A percentile compares a stretch with the other conserved stretches of the same genome.
Conservation (phyloP, 1,140 invertebrate genomes). For the Tetramorium alpestre region DNA sequence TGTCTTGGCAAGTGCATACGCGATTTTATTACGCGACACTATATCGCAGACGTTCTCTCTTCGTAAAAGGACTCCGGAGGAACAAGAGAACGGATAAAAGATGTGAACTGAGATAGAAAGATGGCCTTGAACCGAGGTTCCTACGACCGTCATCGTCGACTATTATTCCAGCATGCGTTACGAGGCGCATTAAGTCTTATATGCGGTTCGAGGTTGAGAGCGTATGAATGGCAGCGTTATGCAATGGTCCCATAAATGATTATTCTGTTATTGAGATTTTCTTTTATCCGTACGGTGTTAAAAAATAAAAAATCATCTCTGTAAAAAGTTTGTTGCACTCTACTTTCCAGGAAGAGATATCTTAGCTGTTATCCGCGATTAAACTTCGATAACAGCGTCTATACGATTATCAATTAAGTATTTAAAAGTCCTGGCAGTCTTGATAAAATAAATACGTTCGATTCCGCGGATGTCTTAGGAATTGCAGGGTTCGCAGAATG, state of each 20-base stretch:
- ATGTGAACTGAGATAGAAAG: slow-evolving; percentile 49
- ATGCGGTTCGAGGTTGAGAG: not conserved
- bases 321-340: not conserved
- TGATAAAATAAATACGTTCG: not conserved
- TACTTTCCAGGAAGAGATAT: slow-evolving; percentile 10
- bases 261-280: not conserved
- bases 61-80: not conserved
- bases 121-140: slow-evolving; percentile 75
- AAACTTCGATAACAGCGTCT: not conserved
- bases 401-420: not conserved
- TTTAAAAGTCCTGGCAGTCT: not conserved
- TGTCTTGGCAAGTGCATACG: not conserved
- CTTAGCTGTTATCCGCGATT: not conserved
- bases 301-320: not conserved
- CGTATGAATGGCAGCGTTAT: not conserved
- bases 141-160: slow-evolving; percentile 70
- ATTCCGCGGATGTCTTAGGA: not conserved
- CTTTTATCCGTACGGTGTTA: no score
- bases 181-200: slow-evolving; percentile 61
- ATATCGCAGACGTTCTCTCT: not conserved
- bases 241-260: not conserved
- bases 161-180: slow-evolving; percentile 65
- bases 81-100: slow-evolving; percentile 30
- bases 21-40: not conserved
- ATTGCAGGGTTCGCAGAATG: not conserved